Conservation (phyloP, 2,797 vertebrate genomes). For the Adrianichthys oophorus region DNA sequence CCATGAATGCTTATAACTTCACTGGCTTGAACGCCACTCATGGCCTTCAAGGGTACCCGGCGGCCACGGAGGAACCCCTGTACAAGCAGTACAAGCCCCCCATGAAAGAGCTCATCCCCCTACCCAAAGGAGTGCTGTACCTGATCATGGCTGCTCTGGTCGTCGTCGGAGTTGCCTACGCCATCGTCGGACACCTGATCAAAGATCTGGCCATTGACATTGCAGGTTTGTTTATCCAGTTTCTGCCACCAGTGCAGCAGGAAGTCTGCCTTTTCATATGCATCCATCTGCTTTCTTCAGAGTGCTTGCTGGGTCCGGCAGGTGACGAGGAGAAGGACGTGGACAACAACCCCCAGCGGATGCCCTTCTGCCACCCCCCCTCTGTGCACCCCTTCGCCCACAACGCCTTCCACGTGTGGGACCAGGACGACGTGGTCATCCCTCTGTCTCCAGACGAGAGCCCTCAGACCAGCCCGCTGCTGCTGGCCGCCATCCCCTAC, state of each 20-base stretch:
- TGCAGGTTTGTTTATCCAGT: slow-evolving; percentile 58
- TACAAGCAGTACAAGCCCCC: slow-evolving; percentile 78
- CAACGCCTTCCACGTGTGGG: slow-evolving; percentile 81
- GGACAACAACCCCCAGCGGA: slow-evolving; percentile 36
- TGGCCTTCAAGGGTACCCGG: slow-evolving; percentile 44
- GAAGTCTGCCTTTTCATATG: neutral
- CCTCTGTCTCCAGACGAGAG: slow-evolving; percentile 57
- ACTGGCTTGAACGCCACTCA: slow-evolving; percentile 52
- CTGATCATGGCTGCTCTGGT: slow-evolving; percentile 83
- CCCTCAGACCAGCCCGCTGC: slow-evolving; percentile 66
- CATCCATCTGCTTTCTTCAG: slow-evolving; percentile 28
- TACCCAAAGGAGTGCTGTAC: slow-evolving; percentile 81
- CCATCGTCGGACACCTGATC: slow-evolving; percentile 86
- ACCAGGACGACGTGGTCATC: slow-evolving; percentile 78
- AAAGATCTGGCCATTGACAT: slow-evolving; percentile 85
- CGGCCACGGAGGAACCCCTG: slow-evolving; percentile 64
- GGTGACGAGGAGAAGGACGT: slow-evolving; percentile 64
- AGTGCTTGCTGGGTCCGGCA: slow-evolving; percentile 77
- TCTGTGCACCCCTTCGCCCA: slow-evolving; percentile 61
- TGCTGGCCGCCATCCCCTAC: slow-evolving; percentile 73
- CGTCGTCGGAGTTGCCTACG: slow-evolving; percentile 83
- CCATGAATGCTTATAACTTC: slow-evolving; percentile 63
- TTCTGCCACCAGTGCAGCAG: neutral
- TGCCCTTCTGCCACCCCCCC: slow-evolving; percentile 45
- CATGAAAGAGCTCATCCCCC: slow-evolving; percentile 72